Conservation (phyloP, 2,113 vertebrate genomes). For the Boulengeromyrus knoepffleri region DNA sequence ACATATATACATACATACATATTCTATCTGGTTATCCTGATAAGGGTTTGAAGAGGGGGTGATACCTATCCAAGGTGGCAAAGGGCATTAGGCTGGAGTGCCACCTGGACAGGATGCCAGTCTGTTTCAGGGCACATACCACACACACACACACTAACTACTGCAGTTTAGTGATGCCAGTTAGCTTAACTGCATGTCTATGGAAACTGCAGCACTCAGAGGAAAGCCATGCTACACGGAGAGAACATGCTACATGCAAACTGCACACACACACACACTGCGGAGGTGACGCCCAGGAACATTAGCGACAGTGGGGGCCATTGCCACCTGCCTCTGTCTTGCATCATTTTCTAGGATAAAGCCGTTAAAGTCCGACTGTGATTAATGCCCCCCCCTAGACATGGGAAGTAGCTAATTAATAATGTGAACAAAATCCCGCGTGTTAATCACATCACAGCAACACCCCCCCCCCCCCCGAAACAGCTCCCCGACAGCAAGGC, state of each 20-base stretch:
- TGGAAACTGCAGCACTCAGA: neutral
- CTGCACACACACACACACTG: neutral
- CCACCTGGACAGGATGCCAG: neutral
- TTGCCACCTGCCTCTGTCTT: neutral
- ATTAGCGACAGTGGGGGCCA: neutral
- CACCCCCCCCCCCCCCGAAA: neutral
- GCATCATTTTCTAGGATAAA: neutral
- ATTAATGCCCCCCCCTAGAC: conserved; percentile 1
- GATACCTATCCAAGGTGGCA: neutral
- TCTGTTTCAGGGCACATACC: neutral
- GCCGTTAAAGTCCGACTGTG: neutral
- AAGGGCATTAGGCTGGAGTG: neutral
- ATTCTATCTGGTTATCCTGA: neutral
- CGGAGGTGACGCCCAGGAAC: neutral
- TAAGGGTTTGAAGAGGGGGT: neutral
- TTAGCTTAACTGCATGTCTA: neutral
- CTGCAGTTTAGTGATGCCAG: neutral
- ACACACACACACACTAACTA: neutral
- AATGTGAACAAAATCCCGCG: conserved; percentile 13
- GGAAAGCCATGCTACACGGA: neutral
- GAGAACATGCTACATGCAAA: neutral
- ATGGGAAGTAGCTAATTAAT: neutral
- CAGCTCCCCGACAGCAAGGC: neutral
- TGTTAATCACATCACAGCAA: neutral
- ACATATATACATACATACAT: neutral